Percentiles rank a stretch among this genome's conserved stretches.
These are phyloP conservation scores for Propithecus perrieri DNA, from an alignment of 2,797 vertebrate genomes.

Conservation along the genomic window DNA sequence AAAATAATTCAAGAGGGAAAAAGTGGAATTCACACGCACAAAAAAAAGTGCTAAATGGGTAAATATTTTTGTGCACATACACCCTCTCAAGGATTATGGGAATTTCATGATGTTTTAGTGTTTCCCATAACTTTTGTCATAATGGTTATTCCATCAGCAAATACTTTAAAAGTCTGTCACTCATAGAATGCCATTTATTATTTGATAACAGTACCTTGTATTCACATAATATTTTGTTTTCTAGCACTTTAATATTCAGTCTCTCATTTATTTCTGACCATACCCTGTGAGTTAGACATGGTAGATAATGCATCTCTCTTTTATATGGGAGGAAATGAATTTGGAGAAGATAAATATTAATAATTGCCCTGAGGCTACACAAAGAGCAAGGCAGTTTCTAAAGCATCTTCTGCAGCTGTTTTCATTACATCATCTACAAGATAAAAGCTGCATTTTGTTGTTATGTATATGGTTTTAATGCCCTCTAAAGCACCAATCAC, in stretches of 20 bases:
- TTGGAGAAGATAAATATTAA: background rate
- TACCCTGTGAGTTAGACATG: background rate
- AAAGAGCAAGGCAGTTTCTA: background rate
- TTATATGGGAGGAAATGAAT: background rate
- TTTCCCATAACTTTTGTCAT: background rate
- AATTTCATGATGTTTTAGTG: background rate
- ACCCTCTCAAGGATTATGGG: background rate
- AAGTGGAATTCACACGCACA: background rate
- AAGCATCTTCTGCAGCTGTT: background rate
- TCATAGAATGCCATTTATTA: background rate
- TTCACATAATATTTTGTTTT: background rate
- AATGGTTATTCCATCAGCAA: background rate
- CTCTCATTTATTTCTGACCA: background rate
- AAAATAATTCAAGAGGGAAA: background rate
- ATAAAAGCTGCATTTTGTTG: background rate
- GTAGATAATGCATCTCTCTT: background rate
- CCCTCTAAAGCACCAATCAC: background rate
- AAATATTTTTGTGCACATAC: background rate
- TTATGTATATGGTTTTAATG: slow-evolving; percentile 3
- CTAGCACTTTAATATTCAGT: background rate
- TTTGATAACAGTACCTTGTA: background rate
- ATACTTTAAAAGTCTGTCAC: background rate
- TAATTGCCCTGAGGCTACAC: background rate
- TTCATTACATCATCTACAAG: background rate
- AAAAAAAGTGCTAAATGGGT: background rate